A percentile compares a stretch with the other conserved stretches of the same genome.
Conservation (phyloP, 2,113 vertebrate species). For the Rhadina sibilatrix region DNA sequence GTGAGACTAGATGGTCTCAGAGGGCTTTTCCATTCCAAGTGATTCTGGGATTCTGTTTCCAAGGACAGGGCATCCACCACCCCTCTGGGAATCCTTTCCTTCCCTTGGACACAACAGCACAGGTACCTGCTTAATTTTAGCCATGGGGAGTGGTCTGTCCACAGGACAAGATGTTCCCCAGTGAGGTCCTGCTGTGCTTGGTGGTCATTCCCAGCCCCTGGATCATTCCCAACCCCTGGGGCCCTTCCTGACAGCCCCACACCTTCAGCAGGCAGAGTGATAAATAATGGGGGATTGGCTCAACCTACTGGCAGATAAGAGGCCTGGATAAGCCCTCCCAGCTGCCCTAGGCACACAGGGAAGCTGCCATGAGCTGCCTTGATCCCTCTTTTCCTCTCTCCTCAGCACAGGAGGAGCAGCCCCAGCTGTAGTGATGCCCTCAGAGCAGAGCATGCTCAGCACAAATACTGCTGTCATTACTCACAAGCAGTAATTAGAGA, state of each 20-base stretch:
- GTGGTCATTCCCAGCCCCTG: neutral
- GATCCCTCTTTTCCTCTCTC: neutral
- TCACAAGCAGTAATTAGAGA: neutral
- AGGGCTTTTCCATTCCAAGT: neutral
- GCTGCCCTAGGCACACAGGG: neutral
- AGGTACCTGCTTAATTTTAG: accelerated
- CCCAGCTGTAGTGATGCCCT: accelerated
- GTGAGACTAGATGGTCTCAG: accelerated
- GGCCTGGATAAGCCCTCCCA: neutral
- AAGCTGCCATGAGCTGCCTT: accelerated
- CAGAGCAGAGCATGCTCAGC: neutral
- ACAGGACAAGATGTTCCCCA: accelerated
- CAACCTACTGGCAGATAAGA: neutral
- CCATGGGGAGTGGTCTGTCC: accelerated
- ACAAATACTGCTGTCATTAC: neutral
- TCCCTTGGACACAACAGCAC: neutral
- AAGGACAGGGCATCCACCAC: accelerated
- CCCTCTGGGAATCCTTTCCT: neutral
- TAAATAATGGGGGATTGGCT: neutral
- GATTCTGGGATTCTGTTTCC: neutral
- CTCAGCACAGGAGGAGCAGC: accelerated
- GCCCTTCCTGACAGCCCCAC: accelerated
- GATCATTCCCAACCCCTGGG: neutral
- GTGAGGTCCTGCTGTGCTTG: neutral
- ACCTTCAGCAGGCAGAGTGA: neutral